Base-by-base conservation (phyloP, 2,113 vertebrate species). In the Platichthys stellatus region DNA sequence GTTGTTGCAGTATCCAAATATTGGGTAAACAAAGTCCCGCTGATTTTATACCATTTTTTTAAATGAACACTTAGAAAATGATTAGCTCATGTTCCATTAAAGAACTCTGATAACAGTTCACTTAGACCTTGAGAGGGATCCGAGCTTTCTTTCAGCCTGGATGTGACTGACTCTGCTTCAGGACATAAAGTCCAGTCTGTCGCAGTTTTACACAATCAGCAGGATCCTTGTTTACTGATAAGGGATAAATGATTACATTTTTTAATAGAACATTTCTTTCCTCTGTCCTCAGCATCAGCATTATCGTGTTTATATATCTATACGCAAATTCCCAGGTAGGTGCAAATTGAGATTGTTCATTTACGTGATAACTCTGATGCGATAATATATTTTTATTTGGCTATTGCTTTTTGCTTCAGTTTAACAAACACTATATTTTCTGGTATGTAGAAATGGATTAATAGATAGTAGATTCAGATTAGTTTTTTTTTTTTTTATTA, bases 251-350 rank as follows among this genome's bases (percentile, higher is more conserved):
- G 10, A 47, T 24, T 82, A 69, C 71, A 75, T 80, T 65, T 45
- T 26, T 69, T 88, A 76, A 83, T 61, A 74, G 38, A 45, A 54
- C 26, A 5, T 26, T 65, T 1, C 0, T 69, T 21, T 64, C 49
- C 8, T 21, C 24, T 43, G 3, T 64, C 35, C 28, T 80, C 31
- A 69, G 59, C 64, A 78, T 23, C 31, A n/a, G 28, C 28, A 0
- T 6, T 11, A 17, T 26, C 18, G 38, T 53, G 12, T 11, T 62
- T 17, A 14, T 13, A 49, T 58, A 26, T 1, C n/a, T 64, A 72
- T 65, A 24, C 38, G 65, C 7, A 23, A 21, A 1, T 28, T 4
- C 4, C 51, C 20, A 31, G 31, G 31, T 31, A 31, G 31, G 31
- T 31, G 31, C 31, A 31, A 31, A 13, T 26, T 10, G 2, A 54